phyloP scores from a whole-genome alignment of 2,113 vertebrate genomes.

The Gymnorhina tibicen region DNA sequence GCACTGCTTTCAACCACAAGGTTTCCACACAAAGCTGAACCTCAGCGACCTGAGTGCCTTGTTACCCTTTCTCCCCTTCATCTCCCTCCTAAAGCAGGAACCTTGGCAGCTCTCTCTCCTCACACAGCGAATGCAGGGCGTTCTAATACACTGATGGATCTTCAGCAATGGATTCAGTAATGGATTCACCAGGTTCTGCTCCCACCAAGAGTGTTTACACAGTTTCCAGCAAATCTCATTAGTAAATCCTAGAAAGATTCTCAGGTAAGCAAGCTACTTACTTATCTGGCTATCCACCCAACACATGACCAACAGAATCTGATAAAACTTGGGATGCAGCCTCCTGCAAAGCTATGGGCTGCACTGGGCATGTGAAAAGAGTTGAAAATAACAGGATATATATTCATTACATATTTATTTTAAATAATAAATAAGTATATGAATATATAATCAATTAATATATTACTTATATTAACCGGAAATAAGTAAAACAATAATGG shows the following conservation, averaged over 20 bases:
- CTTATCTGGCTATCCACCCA: too few species aligned
- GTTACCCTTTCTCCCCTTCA: background rate
- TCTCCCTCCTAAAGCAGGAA: background rate
- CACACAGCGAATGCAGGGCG: rapidly evolving
- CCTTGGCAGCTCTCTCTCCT: background rate
- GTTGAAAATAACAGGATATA: background rate
- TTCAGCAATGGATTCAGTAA: background rate
- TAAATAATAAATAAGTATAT: background rate
- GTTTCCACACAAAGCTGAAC: background rate
- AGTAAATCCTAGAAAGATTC: background rate
- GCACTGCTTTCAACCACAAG: rapidly evolving
- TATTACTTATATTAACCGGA: background rate
- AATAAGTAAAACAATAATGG: background rate
- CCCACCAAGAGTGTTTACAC: background rate
- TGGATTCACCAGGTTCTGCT: background rate
- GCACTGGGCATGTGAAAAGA: background rate
- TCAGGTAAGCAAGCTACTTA: background rate
- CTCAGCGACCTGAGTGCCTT: background rate
- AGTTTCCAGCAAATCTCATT: background rate
- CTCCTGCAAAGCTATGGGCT: background rate
- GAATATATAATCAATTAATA: background rate
- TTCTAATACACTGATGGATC: background rate
- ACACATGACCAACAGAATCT: background rate
- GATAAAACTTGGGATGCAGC: background rate
- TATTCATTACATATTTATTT: background rate